phyloP scores from a whole-genome alignment of 2,797 vertebrate genomes.

The Petrocephalus schoutedeni region DNA sequence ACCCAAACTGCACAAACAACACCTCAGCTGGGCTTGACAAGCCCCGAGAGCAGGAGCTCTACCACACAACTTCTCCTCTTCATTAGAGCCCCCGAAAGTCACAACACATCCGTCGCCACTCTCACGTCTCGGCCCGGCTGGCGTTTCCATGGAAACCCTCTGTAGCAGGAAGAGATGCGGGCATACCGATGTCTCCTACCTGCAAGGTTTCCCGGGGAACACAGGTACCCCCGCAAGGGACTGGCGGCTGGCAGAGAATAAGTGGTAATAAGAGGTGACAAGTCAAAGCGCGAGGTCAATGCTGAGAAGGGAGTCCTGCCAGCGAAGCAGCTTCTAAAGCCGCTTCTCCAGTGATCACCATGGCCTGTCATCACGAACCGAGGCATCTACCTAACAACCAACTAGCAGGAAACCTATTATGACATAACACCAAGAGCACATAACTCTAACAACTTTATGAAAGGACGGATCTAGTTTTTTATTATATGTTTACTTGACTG shows the following conservation, averaged over 20 bases:
- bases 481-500: neutral
- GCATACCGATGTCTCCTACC: neutral
- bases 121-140: neutral
- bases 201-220: neutral
- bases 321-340: neutral
- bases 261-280: neutral
- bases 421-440: neutral
- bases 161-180: neutral
- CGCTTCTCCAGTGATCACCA: neutral
- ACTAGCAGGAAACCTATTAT: neutral
- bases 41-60: slow-evolving; percentile 13
- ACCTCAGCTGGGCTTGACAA: slow-evolving; percentile 6
- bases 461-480: neutral
- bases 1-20: slow-evolving; percentile 28
- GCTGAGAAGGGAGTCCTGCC: neutral
- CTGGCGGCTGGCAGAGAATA: neutral
- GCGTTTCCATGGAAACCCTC: slow-evolving; percentile 26
- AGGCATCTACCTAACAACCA: neutral
- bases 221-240: neutral
- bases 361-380: neutral
- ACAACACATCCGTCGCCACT: neutral
- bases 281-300: neutral
- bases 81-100: slow-evolving; percentile 8
- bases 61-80: slow-evolving; percentile 22
- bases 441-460: neutral